These are phyloP conservation scores for Ophioninae sp. DNA, from an alignment of 2,888 invertebrate genomes.

Conservation along the genomic window DNA sequence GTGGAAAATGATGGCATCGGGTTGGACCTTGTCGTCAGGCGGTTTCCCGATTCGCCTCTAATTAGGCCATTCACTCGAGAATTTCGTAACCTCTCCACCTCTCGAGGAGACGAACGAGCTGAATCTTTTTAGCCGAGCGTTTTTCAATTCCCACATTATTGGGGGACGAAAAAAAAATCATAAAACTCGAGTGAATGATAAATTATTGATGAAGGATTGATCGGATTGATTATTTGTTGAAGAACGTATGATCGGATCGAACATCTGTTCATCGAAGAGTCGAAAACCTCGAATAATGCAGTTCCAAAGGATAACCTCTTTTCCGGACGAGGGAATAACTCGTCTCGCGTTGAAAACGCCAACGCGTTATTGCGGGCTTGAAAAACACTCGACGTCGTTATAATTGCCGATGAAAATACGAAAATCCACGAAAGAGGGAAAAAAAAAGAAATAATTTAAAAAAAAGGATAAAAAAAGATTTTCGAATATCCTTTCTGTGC, in stretches of 20 bases:
- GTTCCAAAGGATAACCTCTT: slow-evolving; percentile 20
- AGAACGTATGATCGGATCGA: slow-evolving; percentile 47
- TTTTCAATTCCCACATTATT: slow-evolving; percentile 1
- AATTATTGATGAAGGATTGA: neutral
- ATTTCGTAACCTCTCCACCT: slow-evolving; percentile 35
- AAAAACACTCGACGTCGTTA: slow-evolving; percentile 34
- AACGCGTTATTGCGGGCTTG: slow-evolving; percentile 15
- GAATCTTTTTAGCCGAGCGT: neutral
- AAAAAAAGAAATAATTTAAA: too few species aligned
- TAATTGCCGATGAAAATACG: slow-evolving; percentile 6
- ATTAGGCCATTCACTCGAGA: slow-evolving; percentile 59
- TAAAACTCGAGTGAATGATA: neutral
- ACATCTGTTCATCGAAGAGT: slow-evolving; percentile 45
- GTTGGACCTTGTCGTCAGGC: slow-evolving; percentile 62
- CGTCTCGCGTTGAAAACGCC: slow-evolving; percentile 1
- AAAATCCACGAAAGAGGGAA: neutral
- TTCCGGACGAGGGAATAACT: slow-evolving; percentile 26
- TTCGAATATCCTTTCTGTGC: slow-evolving; percentile 10
- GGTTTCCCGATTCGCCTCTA: slow-evolving; percentile 43
- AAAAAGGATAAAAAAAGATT: neutral
- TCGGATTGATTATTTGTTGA: neutral
- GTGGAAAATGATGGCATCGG: neutral
- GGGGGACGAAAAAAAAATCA: neutral
- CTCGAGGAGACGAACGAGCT: slow-evolving; percentile 6
- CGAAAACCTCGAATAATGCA: slow-evolving; percentile 29